Conservation (phyloP, 2,888 invertebrate genomes). For the Drosophila borborema region DNA sequence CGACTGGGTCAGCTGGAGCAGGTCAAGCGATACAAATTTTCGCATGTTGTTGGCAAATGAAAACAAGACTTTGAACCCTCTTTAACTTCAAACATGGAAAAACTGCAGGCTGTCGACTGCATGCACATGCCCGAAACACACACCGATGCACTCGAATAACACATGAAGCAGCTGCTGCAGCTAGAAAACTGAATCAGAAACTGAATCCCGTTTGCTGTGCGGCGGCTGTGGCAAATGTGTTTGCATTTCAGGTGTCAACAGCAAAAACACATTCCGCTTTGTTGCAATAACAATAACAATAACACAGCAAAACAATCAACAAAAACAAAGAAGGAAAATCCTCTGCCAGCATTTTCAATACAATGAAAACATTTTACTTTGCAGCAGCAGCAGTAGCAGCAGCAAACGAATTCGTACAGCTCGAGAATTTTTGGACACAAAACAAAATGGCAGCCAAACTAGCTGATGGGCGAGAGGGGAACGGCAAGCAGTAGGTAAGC, state of each 20-base stretch:
- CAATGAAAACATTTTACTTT: constrained; percentile 77
- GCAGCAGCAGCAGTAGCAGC: constrained; percentile 10
- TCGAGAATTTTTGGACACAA: constrained; percentile 52
- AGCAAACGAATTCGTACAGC: constrained; percentile 29
- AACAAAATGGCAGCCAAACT: constrained; percentile 42
- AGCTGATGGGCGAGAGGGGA: not conserved
- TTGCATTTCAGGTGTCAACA: constrained; percentile 78
- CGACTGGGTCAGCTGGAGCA: constrained; percentile 34
- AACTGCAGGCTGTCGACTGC: constrained; percentile 57
- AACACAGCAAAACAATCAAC: constrained; percentile 34
- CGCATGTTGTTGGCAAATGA: constrained; percentile 63
- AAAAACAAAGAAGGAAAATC: constrained; percentile 49
- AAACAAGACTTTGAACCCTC: constrained; percentile 64
- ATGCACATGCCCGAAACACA: constrained; percentile 16
- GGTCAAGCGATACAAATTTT: constrained; percentile 44
- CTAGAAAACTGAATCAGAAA: constrained; percentile 58
- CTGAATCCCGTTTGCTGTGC: constrained; percentile 62
- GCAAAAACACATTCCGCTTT: constrained; percentile 78
- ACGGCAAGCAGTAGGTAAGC: not conserved
- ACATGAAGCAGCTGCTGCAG: constrained; percentile 35
- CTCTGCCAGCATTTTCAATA: constrained; percentile 66
- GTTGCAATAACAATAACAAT: constrained; percentile 72
- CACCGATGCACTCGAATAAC: constrained; percentile 9
- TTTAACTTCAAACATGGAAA: constrained; percentile 52
- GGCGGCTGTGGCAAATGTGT: constrained; percentile 75